phyloP scores from a whole-genome alignment of 2,797 vertebrate species.

The Oreochromis grahami region DNA sequence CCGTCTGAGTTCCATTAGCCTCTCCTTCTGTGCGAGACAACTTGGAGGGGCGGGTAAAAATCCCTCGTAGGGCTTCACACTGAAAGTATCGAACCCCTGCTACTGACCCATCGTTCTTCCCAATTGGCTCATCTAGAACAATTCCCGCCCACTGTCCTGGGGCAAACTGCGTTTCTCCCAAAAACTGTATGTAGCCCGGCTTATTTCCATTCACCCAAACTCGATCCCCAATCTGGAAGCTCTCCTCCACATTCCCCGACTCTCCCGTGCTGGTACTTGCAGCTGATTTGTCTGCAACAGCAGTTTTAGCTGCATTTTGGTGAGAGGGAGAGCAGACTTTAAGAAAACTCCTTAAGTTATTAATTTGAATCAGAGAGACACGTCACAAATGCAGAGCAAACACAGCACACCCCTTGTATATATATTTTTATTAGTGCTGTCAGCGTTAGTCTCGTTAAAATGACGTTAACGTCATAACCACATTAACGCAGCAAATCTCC shows the following conservation, averaged over 20 bases:
- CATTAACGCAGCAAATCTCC: background rate
- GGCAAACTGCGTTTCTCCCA: constrained; percentile 96
- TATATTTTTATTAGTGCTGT: background rate
- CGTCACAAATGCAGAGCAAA: background rate
- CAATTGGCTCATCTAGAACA: constrained; percentile 93
- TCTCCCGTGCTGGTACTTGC: constrained; percentile 66
- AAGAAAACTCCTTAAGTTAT: background rate
- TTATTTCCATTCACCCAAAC: constrained; percentile 99
- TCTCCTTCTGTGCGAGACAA: constrained; percentile 88
- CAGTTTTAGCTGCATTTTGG: constrained; percentile 66
- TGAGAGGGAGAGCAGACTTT: background rate
- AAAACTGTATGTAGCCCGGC: constrained; percentile 91
- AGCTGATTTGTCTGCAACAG: constrained; percentile 72
- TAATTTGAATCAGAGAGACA: background rate
- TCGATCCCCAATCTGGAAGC: constrained; percentile 87
- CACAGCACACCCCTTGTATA: background rate
- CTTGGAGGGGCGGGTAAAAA: constrained; percentile 96
- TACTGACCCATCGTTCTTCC: constrained; percentile 96
- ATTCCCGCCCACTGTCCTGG: constrained; percentile 98
- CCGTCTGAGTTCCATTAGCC: constrained; percentile 82
- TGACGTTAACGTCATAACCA: background rate
- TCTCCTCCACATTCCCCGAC: constrained; percentile 78
- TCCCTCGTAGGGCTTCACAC: constrained; percentile 91
- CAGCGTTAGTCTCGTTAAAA: background rate
- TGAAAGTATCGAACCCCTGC: constrained; percentile 96